Evolutionary conservation across 2,888 invertebrate species (phyloP), one percentile per base, ranked within the genome.

Genomic region (Unio delphinus): DNA sequence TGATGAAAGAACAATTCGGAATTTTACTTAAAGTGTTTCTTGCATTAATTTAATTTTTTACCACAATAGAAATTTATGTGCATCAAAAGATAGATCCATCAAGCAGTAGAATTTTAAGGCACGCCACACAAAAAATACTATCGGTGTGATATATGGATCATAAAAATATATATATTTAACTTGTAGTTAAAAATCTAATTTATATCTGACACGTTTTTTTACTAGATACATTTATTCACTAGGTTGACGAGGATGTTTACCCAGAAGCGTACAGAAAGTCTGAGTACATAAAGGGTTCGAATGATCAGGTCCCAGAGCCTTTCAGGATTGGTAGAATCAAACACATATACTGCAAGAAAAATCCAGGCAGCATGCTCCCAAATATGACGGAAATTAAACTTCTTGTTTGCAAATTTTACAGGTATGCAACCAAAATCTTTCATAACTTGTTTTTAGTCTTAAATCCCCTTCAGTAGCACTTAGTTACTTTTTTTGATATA

Each of bases 211-310:
- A 64, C n/a, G 11, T 34, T 34, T 45, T 55, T 64, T 64, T 64
- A 20, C 54, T 7, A 20, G 8, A 45, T 45, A 45, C 8, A 45
- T 28, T n/a, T 66, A 8, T 61, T 62, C 65, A 62, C 26, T 67
- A 86, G 85, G 72, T 84, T 1, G 94, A 95, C 89, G 94, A 94
- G 87, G 92, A 93, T n/a, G 87, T 93, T 55, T 95, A 94, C 86
- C 94, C 95, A 0, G 96, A 96, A 88, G 93, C 93, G 82, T 95
- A 95, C 87, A 92, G 95, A 69, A 95, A 95, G 90, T 93, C 92
- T 61, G 94, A 94, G 75, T 89, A 90, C 71, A 92, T 93, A 30
- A 94, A 94, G 80, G 94, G 94, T 0, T 94, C 94, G 0, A 94
- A 95, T 83, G 88, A 92, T 20, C 93, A 94, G 74, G 94, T 94